Conservation (phyloP, 2,113 vertebrate genomes). For the Anguilla rostrata region DNA sequence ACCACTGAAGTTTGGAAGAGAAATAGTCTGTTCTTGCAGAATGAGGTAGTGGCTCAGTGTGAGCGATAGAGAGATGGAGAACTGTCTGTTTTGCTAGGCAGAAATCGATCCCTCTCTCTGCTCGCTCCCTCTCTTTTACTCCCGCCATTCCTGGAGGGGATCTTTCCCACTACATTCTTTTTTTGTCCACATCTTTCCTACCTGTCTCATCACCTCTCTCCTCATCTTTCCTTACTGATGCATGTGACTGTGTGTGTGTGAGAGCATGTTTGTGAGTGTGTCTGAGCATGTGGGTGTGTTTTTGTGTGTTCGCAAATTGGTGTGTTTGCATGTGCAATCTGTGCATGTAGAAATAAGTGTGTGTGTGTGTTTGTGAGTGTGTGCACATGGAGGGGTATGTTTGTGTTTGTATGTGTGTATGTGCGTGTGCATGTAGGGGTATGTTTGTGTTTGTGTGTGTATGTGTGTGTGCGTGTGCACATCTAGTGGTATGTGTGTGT, state of each 20-base stretch:
- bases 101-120: slow-evolving; percentile 60
- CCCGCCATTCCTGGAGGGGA: neutral
- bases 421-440: neutral
- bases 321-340: no score
- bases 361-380: neutral
- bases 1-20: slow-evolving; percentile 57
- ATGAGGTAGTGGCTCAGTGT: slow-evolving; percentile 56
- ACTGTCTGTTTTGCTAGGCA: slow-evolving; percentile 51
- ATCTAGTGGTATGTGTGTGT: neutral
- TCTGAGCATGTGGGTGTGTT: no score
- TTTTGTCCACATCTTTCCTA: neutral
- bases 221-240: no score
- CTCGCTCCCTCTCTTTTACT: slow-evolving; percentile 35
- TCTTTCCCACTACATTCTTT: neutral
- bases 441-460: slow-evolving; percentile 34
- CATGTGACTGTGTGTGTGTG: no score
- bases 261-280: no score
- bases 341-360: no score
- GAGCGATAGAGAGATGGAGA: slow-evolving; percentile 65
- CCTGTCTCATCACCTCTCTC: no score
- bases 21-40: slow-evolving; percentile 64
- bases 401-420: neutral
- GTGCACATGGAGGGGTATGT: neutral
- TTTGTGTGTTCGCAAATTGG: no score
- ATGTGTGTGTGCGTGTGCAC: neutral